Conservation (phyloP, 64 coral and sea anemone species). For the Dendrophyllia cribrosa region DNA sequence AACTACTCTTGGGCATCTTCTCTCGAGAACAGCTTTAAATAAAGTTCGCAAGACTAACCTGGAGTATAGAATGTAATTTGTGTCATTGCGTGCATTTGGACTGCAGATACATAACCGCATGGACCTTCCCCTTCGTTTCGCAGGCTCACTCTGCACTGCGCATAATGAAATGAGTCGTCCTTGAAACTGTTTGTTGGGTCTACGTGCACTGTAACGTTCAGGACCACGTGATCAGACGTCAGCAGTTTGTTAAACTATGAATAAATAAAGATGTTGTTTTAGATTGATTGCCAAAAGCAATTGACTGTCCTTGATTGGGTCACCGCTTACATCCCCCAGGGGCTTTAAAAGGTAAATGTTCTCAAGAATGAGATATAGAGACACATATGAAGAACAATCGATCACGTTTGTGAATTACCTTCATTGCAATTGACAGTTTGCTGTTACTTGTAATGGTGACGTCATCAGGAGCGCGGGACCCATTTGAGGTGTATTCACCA, state of each 20-base stretch:
- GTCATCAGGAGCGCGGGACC: not conserved
- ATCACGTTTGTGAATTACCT: not conserved
- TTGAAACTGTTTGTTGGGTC: not conserved
- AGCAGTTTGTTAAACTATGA: not conserved
- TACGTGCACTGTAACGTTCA: not conserved
- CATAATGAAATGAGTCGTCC: not conserved
- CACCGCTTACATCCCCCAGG: too few relatives aligned
- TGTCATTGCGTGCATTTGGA: not conserved
- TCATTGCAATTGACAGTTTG: not conserved
- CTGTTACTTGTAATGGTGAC: not conserved
- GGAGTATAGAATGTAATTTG: not conserved
- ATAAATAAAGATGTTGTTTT: too few relatives aligned
- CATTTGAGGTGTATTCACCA: not conserved
- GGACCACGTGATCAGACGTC: not conserved
- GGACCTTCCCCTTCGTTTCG: not conserved
- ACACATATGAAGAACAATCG: too few relatives aligned
- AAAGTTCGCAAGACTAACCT: not conserved
- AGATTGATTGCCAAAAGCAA: too few relatives aligned
- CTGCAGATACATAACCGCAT: not conserved
- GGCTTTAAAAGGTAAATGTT: too few relatives aligned
- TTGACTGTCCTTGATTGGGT: too few relatives aligned
- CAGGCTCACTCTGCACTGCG: not conserved
- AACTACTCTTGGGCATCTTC: too few relatives aligned
- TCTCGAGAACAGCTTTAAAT: too few relatives aligned
- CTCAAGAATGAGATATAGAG: too few relatives aligned